Conservation (phyloP, 2,113 vertebrate species). For the Semicossyphus pulcher region DNA sequence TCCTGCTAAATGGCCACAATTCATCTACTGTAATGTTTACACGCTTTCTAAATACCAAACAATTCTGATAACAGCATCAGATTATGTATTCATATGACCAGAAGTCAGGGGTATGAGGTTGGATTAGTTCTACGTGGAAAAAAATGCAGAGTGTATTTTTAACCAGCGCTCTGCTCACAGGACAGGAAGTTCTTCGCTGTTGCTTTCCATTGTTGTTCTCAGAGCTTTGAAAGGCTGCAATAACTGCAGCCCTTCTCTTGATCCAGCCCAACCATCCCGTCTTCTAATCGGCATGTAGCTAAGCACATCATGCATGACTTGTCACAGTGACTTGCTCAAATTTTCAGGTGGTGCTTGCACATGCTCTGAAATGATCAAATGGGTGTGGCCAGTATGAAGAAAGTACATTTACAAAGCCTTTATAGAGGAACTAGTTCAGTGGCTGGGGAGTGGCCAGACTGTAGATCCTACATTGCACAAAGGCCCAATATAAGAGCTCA, state of each 20-base stretch:
- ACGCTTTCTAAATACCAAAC: neutral
- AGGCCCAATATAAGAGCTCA: neutral
- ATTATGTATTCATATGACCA: neutral
- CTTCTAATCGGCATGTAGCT: neutral
- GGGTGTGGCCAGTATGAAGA: conserved; percentile 11
- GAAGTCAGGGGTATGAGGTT: neutral
- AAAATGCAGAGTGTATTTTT: neutral
- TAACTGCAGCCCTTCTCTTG: neutral
- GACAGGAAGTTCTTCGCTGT: neutral
- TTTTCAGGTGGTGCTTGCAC: neutral
- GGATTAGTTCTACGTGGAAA: neutral
- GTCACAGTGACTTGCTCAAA: neutral
- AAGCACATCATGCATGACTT: neutral
- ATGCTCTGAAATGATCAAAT: neutral
- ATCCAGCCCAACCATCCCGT: neutral
- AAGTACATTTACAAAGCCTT: neutral
- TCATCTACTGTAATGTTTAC: conserved; percentile 2
- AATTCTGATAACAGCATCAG: neutral
- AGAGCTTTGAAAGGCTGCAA: neutral
- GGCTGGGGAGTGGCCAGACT: conserved; percentile 18
- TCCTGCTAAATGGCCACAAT: conserved; percentile 20
- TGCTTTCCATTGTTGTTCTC: neutral
- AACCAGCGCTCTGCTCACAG: neutral
- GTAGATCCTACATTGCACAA: neutral
- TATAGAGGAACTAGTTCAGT: no score